Conservation (phyloP, 1,140 invertebrate genomes). For the Ceratosolen fusciceps region DNA sequence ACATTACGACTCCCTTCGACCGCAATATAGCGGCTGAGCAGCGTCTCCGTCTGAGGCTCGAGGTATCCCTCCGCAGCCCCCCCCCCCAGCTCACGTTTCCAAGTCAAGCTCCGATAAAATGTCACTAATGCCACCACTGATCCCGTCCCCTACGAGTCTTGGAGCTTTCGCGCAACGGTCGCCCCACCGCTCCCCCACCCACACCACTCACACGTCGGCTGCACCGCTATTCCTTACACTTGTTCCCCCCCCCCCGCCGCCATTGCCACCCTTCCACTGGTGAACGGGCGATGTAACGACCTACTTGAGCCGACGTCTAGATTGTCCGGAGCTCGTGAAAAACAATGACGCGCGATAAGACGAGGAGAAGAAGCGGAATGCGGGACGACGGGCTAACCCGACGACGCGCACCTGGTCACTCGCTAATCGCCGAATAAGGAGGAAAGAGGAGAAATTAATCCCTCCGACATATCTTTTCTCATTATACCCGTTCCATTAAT, state of each 20-base stretch:
- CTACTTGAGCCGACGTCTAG: conserved; percentile 6
- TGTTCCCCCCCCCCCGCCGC: neutral
- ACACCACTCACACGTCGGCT: neutral
- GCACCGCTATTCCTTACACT: neutral
- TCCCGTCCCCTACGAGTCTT: neutral
- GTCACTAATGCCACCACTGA: conserved; percentile 33
- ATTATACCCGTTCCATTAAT: no score
- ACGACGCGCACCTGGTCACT: neutral
- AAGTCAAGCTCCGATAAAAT: conserved; percentile 23
- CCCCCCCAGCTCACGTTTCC: conserved; percentile 5
- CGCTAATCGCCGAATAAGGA: no score
- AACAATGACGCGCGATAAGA: conserved; percentile 32
- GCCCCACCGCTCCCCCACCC: neutral
- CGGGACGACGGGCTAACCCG: neutral
- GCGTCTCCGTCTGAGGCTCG: neutral
- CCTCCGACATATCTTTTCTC: no score
- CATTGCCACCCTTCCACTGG: neutral
- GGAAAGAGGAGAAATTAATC: no score
- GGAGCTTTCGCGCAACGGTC: neutral
- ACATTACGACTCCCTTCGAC: no score
- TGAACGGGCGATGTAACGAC: neutral
- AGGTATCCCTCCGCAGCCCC: neutral
- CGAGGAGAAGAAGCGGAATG: neutral
- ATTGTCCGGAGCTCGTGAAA: neutral
- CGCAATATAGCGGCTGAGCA: neutral